phyloP scores from a whole-genome alignment of 1,140 invertebrate genomes.

The Trinorchestia longiramus region DNA sequence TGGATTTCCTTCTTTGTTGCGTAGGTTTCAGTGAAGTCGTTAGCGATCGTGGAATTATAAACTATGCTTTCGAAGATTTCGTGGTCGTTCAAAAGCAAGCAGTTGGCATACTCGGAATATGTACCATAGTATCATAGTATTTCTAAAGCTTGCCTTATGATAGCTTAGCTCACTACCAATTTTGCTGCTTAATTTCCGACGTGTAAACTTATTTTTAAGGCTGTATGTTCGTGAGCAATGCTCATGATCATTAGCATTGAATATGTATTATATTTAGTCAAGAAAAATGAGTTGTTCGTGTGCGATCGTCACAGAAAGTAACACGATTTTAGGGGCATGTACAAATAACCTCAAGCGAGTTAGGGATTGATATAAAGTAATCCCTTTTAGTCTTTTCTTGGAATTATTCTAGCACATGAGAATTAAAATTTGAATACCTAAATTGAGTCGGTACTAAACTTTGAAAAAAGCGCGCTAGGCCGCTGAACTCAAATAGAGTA shows the following conservation, averaged over 20 bases:
- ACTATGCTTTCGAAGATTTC: too few relatives aligned
- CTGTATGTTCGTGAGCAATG: neutral
- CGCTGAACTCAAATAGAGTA: neutral
- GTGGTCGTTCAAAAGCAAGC: too few relatives aligned
- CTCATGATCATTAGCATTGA: neutral
- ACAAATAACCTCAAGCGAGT: neutral
- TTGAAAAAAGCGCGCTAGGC: neutral
- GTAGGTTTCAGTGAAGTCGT: too few relatives aligned
- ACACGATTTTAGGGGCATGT: neutral
- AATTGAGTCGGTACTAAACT: neutral
- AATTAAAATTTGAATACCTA: neutral
- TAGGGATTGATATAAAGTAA: neutral
- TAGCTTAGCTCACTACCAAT: neutral
- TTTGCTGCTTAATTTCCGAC: neutral
- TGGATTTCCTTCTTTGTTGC: too few relatives aligned
- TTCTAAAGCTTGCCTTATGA: too few relatives aligned
- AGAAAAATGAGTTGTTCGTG: neutral
- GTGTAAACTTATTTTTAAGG: neutral
- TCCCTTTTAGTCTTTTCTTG: neutral
- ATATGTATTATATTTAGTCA: neutral
- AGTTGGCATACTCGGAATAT: too few relatives aligned
- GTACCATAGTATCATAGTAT: too few relatives aligned
- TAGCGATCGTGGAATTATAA: too few relatives aligned
- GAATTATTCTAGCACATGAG: neutral
- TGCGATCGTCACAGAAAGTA: neutral